Evolutionary conservation across 2,888 invertebrate species (phyloP), one percentile per base, ranked within the genome.

Genomic region (Latrodectus hesperus): DNA sequence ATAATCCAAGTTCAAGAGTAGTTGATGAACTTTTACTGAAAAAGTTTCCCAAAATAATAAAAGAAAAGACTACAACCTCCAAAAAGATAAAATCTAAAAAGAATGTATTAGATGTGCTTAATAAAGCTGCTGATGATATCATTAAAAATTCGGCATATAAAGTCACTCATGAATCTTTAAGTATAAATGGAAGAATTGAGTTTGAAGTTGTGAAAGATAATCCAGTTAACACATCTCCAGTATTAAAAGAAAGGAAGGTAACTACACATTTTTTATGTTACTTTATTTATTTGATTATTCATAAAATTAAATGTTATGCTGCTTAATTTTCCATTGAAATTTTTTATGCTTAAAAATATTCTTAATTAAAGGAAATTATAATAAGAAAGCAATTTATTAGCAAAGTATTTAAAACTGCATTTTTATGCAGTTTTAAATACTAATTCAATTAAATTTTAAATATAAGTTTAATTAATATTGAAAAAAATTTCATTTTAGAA

Each of bases 41-140:
- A 17, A 17, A 11, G 17, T 68, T 68, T 17, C 26, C 22, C 12
- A 26, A 68, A 22, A n/a, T 22, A 11, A 6, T 6, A 22, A 26
- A 68, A 22, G 12, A 8, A 6, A 64, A 60, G 9, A 38, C 17
- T 64, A n/a, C 49, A n/a, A 49, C 65, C 17, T 11, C 49, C 3
- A 65, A 65, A 55, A 55, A 17, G 17, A 76, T 49, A 10, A 22
- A 17, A 38, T 16, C 10, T 14, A 65, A 76, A 76, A 76, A 65
- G 12, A 76, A 76, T 65, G 76, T 64, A 8, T 65, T 76, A 14
- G 60, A 65, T 76, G 65, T 51, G 26, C 65, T 76, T n/a, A 65
- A 65, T 65, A 14, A 75, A 49, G 75, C 60, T 1, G 76, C 76
- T 51, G 76, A 76, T 65, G 76, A 76, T 17, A 76, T 76, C n/a